Evolutionary conservation across 2,888 invertebrate genomes (phyloP), one percentile per base, ranked within the genome.

Genomic region (Eristalis arbustorum): DNA sequence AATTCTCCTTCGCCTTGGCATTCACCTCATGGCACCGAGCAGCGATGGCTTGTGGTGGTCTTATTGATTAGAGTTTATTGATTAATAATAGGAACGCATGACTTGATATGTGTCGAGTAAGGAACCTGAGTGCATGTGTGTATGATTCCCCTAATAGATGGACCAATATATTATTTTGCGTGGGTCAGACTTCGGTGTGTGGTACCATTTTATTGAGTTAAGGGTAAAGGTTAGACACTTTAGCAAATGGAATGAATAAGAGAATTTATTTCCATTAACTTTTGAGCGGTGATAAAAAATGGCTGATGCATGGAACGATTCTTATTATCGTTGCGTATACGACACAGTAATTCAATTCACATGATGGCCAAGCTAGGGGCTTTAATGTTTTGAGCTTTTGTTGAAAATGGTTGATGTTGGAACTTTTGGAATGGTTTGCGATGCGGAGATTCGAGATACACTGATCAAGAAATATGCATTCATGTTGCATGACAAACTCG

Each of bases 1-100:
- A 0, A 18, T 8, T 49, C 8, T 18, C 40, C 1, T 42, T 42
- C 40, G 14, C 14, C 14, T 3, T 42, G 13, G 3, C 49, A 18
- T 18, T 18, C 49, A 49, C 18, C 18, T 49, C 49, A 8, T 18
- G 49, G 49, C 5, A 18, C 18, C 18, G 8, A 18, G 6, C 18
- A 6, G 23, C 31, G 1, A 31, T 13, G 61, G 28, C 59, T 18
- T 49, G 49, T 18, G 64, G 61, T 61, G 40, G 61, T 40, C 49
- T 57, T 74, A 79, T 79, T 83, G 78, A 83, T 83, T 79, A 77
- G 73, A 73, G 83, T 77, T 83, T 83, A 83, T 77, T 83, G 83
- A 83, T 83, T 78, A 77, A 69, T 68, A 73, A 77, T 57, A 83
- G 57, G 61, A 75, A 81, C 71, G 73, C 40, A 69, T 49, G 74